phyloP scores from a whole-genome alignment of 2,113 vertebrate species.

The Gambusia holbrooki region DNA sequence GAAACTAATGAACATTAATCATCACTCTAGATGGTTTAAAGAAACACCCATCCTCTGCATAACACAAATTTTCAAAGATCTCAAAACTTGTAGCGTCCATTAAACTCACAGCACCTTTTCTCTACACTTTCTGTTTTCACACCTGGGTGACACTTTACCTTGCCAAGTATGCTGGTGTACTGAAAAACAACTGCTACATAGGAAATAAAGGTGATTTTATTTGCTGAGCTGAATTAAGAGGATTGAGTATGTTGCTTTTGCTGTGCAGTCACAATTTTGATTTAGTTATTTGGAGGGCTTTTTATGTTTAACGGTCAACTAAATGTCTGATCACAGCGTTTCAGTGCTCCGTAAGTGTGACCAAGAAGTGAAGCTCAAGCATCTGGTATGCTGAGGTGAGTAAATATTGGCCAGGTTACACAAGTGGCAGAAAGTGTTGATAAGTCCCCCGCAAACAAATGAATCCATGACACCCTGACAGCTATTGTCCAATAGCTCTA shows the following conservation, averaged over 20 bases:
- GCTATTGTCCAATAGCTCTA: no score
- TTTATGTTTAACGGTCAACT: neutral
- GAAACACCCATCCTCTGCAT: neutral
- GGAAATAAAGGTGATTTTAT: neutral
- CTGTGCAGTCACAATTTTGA: neutral
- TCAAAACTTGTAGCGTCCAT: neutral
- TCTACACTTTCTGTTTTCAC: neutral
- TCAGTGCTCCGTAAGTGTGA: neutral
- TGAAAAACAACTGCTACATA: neutral
- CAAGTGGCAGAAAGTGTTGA: no score
- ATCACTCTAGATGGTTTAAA: neutral
- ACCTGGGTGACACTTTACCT: neutral
- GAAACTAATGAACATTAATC: neutral
- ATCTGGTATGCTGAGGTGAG: neutral
- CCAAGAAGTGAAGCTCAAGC: neutral
- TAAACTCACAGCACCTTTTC: neutral
- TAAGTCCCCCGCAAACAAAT: no score
- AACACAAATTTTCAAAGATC: neutral
- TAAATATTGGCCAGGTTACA: neutral
- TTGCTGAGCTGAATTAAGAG: neutral
- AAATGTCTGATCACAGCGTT: neutral
- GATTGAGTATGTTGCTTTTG: neutral
- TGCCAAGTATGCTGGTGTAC: neutral
- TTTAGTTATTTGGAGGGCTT: neutral
- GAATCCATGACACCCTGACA: no score